Conservation (phyloP, 2,113 vertebrate genomes). For the Scartelaos histophorus region DNA sequence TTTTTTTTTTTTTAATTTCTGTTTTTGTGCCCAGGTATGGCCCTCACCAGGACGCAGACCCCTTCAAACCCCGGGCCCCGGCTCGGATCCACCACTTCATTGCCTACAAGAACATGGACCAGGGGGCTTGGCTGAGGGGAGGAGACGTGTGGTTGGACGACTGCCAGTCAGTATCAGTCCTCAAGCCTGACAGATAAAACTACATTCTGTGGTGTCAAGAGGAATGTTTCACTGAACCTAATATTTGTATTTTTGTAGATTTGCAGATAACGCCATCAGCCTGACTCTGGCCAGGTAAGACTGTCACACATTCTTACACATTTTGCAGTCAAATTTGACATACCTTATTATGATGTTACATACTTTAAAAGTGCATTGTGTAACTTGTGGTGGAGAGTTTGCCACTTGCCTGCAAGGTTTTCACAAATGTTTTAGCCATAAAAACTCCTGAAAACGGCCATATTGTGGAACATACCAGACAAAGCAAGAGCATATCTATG, state of each 20-base stretch:
- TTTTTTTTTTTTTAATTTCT: slow-evolving; percentile 5
- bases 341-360: background rate
- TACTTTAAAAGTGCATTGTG: background rate
- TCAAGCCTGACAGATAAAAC: background rate
- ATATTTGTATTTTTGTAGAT: slow-evolving; percentile 77
- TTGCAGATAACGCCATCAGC: slow-evolving; percentile 96
- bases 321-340: background rate
- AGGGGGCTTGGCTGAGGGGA: slow-evolving; percentile 96
- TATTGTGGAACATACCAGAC: too few relatives aligned
- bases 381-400: background rate
- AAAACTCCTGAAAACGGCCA: too few relatives aligned
- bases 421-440: too few relatives aligned
- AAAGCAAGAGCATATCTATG: too few relatives aligned
- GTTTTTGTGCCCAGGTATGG: slow-evolving; percentile 80
- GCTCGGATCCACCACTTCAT: slow-evolving; percentile 88
- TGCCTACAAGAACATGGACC: slow-evolving; percentile 97
- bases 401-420: too few relatives aligned
- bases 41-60: slow-evolving; percentile 92
- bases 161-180: slow-evolving; percentile 86
- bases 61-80: slow-evolving; percentile 91
- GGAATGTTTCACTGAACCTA: background rate
- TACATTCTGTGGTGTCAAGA: background rate
- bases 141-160: slow-evolving; percentile 95
- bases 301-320: background rate
- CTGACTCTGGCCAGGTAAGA: slow-evolving; percentile 93